Conservation (phyloP, 2,888 invertebrate species). For the Allygus modestus region DNA sequence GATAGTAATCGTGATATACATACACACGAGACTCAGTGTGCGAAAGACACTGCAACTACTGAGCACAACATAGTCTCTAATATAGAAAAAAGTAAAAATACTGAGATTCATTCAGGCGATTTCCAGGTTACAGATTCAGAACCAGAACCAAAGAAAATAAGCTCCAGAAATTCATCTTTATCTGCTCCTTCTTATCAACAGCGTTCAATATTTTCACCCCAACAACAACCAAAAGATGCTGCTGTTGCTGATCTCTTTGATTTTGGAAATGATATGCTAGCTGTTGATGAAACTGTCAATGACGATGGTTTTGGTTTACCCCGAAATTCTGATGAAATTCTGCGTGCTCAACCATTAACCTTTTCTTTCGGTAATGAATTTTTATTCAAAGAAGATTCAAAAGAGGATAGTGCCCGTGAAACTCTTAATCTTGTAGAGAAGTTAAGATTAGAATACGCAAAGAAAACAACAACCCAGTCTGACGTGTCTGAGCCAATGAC, state of each 20-base stretch:
- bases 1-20: slow-evolving; percentile 33
- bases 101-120: slow-evolving; percentile 61
- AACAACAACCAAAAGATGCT: slow-evolving; percentile 77
- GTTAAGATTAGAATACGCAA: slow-evolving; percentile 81
- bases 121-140: slow-evolving; percentile 64
- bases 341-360: slow-evolving; percentile 73
- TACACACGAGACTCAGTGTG: background rate
- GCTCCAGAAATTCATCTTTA: slow-evolving; percentile 68
- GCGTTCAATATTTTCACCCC: slow-evolving; percentile 85
- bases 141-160: slow-evolving; percentile 69
- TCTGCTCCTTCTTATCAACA: slow-evolving; percentile 68
- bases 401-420: slow-evolving; percentile 90
- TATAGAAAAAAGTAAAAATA: background rate
- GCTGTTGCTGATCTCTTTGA: slow-evolving; percentile 81
- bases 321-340: slow-evolving; percentile 80
- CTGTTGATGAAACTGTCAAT: slow-evolving; percentile 79
- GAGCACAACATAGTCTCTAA: background rate
- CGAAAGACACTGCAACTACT: slow-evolving; percentile 32
- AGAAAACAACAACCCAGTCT: slow-evolving; percentile 67
- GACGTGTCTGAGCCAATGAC: slow-evolving; percentile 71
- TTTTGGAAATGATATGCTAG: slow-evolving; percentile 79
- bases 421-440: slow-evolving; percentile 92
- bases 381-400: slow-evolving; percentile 86
- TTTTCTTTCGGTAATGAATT: slow-evolving; percentile 81
- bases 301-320: slow-evolving; percentile 82